phyloP scores from a whole-genome alignment of 1,140 invertebrate genomes.

The Drosophila takahashii region DNA sequence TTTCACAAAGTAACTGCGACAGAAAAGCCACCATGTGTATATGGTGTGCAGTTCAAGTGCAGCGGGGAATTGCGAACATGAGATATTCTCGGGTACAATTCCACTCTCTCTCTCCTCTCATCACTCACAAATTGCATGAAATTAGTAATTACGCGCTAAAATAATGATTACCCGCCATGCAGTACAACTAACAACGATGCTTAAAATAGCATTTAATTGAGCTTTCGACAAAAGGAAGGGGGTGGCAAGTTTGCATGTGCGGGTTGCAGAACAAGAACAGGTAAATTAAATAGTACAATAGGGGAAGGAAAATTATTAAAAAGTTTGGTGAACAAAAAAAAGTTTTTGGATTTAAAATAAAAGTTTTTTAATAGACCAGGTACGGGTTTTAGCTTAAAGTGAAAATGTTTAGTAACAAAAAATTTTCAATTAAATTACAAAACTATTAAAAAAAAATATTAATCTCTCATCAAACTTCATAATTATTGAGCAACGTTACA shows the following conservation, averaged over 20 bases:
- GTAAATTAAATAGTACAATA: conserved; percentile 1
- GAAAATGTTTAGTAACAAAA: neutral
- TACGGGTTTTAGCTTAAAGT: neutral
- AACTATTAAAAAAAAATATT: too few relatives aligned
- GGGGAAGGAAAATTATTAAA: neutral
- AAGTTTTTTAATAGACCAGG: too few relatives aligned
- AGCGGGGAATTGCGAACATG: conserved; percentile 54
- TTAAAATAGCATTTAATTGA: conserved; percentile 58
- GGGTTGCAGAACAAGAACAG: neutral
- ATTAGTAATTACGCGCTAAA: conserved; percentile 73
- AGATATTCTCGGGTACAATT: neutral
- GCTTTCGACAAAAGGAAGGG: conserved; percentile 4
- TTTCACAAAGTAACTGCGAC: conserved; percentile 76
- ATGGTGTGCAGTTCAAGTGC: conserved; percentile 65
- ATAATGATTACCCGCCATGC: conserved; percentile 45
- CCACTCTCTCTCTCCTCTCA: neutral
- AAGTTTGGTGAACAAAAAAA: neutral
- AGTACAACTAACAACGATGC: conserved; percentile 11
- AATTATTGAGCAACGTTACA: conserved; percentile 14
- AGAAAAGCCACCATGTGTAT: neutral
- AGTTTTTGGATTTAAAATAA: neutral
- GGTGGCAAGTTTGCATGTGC: neutral
- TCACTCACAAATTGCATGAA: conserved; percentile 54
- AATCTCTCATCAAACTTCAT: neutral
- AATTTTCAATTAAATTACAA: too few relatives aligned